Conservation (phyloP, 2,888 invertebrate species). For the Pteria penguin region DNA sequence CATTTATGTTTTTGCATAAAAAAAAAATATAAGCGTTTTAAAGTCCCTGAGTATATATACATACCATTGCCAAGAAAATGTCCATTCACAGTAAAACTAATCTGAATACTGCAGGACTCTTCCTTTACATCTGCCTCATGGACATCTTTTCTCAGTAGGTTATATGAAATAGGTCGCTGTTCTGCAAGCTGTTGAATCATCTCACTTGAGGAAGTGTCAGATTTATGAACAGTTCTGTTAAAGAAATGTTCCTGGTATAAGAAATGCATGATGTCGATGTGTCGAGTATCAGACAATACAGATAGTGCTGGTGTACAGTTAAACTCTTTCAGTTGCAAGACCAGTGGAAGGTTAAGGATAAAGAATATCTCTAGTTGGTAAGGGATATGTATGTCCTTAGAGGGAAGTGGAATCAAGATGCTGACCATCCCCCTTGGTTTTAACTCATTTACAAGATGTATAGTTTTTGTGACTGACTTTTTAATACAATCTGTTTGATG, state of each 20-base stretch:
- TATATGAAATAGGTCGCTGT: neutral
- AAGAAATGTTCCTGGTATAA: conserved; percentile 18
- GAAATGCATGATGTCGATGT: conserved; percentile 28
- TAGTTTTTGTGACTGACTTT: conserved; percentile 1
- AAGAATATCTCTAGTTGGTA: conserved; percentile 12
- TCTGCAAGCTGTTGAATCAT: neutral
- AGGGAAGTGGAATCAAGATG: conserved; percentile 1
- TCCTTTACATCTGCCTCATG: neutral
- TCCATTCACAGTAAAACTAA: too few relatives aligned
- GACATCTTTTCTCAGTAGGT: neutral
- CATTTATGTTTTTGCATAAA: too few relatives aligned
- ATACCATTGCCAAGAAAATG: too few relatives aligned
- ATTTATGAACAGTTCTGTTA: neutral
- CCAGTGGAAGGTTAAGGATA: conserved; percentile 6
- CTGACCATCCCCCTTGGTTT: conserved; percentile 3
- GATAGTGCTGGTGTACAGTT: neutral
- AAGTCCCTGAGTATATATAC: neutral
- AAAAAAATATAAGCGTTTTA: too few relatives aligned
- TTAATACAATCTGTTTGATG: neutral
- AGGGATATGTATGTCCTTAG: conserved; percentile 4
- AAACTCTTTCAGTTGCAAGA: neutral
- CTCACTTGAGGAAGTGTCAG: neutral
- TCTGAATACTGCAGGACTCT: too few relatives aligned
- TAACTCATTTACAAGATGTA: neutral
- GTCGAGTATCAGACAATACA: conserved; percentile 2